These are phyloP conservation scores for Babylonia areolata DNA, from an alignment of 1,140 invertebrate species.

Conservation along the genomic window DNA sequence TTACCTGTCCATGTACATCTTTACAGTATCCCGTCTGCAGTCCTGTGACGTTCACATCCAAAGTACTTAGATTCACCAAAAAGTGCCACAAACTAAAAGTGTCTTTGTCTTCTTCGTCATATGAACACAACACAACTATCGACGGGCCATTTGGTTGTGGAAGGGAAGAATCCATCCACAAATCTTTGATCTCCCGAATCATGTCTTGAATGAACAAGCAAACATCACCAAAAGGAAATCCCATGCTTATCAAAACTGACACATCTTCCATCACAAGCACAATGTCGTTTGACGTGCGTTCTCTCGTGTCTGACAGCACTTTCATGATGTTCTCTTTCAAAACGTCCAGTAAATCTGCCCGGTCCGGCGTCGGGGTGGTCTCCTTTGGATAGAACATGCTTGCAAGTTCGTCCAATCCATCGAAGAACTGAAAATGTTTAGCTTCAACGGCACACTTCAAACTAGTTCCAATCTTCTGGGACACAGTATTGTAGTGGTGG, in stretches of 20 bases:
- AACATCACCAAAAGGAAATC: constrained; percentile 41
- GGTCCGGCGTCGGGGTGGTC: background rate
- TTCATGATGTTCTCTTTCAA: constrained; percentile 28
- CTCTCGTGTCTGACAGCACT: background rate
- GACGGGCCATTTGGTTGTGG: constrained; percentile 28
- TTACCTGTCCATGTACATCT: constrained; percentile 67
- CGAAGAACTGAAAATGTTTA: constrained; percentile 55
- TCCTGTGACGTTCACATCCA: constrained; percentile 48
- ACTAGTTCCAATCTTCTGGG: constrained; percentile 59
- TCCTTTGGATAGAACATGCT: constrained; percentile 22
- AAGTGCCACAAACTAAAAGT: constrained; percentile 42
- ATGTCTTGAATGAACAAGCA: constrained; percentile 40
- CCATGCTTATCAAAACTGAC: constrained; percentile 52
- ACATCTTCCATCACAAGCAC: constrained; percentile 58
- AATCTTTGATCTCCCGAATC: constrained; percentile 3
- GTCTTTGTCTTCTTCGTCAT: constrained; percentile 52
- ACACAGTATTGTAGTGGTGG: constrained; percentile 60
- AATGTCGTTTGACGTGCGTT: background rate
- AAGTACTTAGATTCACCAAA: constrained; percentile 44
- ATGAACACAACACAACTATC: constrained; percentile 43
- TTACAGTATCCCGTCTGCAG: constrained; percentile 63
- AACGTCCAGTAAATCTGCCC: background rate
- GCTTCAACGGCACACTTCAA: constrained; percentile 46
- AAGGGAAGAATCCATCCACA: background rate
- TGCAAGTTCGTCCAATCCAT: constrained; percentile 55